Evolutionary conservation across 2,113 vertebrate species (phyloP), one percentile per base, ranked within the genome.

Genomic region (Daboia siamensis): DNA sequence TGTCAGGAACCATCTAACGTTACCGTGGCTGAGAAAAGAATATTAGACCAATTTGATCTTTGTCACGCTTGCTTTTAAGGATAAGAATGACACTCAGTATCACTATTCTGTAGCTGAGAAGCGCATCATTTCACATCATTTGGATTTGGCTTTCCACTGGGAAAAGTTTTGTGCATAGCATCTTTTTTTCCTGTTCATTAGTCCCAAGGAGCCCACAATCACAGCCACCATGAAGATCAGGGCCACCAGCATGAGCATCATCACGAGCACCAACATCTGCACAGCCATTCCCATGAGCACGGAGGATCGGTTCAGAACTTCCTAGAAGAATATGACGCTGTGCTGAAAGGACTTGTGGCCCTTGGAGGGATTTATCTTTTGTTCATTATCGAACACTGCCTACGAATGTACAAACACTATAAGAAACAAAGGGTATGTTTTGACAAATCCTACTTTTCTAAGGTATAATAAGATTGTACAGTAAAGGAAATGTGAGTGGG

Each of bases 341-440:
- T 99, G 59, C 98, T 99, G 97, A 99, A 99, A 95, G 99, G 99
- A 29, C 98, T 99, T 33, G 98, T 99, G 0, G 99, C 99, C 0
- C 97, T 99, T 9, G 98, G 98, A 24, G 99, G 99, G 94, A 98
- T 99, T 97, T 99, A 99, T 96, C 97, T 99, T 52, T 98, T 99
- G 46, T 99, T 99, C 96, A 99, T 99, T 97, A 98, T 99, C 3
- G 99, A 99, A 90, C 99, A 99, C 92, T 99, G 99, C 89, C 98
- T 99, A 51, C 97, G 98, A 94, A 99, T 99, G 98, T 98, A 99
- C 96, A 99, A 99, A 94, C 98, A 99, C 95, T 99, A 98, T 97
- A 99, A 98, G 90, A 98, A 99, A 90, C 98, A 98, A 93, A 96
- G 95, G 98, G 99, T 99, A 93, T 0, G 93, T 91, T 91, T 74